Conservation (phyloP, 30 jellyfish, hydroid and myxozoan species). For the Pelagia noctiluca region DNA sequence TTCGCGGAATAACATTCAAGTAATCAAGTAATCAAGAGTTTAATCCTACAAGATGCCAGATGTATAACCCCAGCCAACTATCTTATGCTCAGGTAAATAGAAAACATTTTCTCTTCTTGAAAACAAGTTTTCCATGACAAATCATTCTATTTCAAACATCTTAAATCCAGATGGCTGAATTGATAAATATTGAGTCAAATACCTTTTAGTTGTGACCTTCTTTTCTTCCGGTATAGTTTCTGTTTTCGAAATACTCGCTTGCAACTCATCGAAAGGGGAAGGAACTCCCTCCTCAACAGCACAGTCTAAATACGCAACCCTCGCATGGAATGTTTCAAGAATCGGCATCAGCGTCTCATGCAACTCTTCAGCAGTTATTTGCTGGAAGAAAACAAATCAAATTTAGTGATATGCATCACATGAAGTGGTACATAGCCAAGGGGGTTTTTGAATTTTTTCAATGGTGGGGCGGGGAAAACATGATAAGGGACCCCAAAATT, state of each 20-base stretch:
- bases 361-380: constrained; percentile 62
- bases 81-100: too few species aligned
- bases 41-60: too few species aligned
- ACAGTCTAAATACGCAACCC: constrained; percentile 76
- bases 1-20: too few species aligned
- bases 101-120: too few species aligned
- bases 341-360: constrained; percentile 81
- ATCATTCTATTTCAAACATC: not conserved
- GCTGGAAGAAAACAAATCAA: constrained; percentile 22
- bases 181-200: not conserved
- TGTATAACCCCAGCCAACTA: too few species aligned
- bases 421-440: not conserved
- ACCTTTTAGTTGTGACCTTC: constrained; percentile 44
- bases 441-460: too few species aligned
- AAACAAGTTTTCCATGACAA: too few species aligned
- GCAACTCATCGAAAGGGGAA: constrained; percentile 29
- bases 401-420: not conserved
- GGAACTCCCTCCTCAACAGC: constrained; percentile 58
- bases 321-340: constrained; percentile 54
- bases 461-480: too few species aligned
- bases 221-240: constrained; percentile 45
- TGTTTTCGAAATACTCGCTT: constrained; percentile 15
- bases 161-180: not conserved
- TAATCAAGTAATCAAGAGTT: too few species aligned
- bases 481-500: too few species aligned